These are phyloP conservation scores for Drosophila pegasa DNA, from an alignment of 2,888 invertebrate genomes.

Conservation along the genomic window DNA sequence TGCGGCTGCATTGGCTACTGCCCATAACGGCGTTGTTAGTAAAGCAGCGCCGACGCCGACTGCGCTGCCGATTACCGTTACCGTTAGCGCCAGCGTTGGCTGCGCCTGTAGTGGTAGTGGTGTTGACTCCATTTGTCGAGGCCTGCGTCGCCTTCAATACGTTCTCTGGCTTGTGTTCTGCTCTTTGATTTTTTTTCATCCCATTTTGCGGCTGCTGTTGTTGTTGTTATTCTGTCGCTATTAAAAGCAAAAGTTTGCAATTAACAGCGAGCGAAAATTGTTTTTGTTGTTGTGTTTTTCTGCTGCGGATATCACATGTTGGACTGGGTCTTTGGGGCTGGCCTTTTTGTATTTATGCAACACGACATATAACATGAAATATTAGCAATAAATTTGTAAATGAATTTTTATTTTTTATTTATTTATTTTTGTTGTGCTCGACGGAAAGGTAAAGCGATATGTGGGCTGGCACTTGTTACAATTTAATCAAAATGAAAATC, in stretches of 20 bases:
- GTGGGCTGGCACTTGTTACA: slow-evolving; percentile 80
- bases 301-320: slow-evolving; percentile 28
- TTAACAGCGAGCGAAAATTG: slow-evolving; percentile 66
- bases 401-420: slow-evolving; percentile 49
- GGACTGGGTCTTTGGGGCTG: slow-evolving; percentile 49
- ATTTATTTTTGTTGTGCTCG: slow-evolving; percentile 13
- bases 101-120: slow-evolving; percentile 45
- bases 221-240: slow-evolving; percentile 34
- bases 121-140: slow-evolving; percentile 70
- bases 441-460: slow-evolving; percentile 62
- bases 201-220: slow-evolving; percentile 28
- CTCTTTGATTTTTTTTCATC: slow-evolving; percentile 18
- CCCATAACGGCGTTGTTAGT: slow-evolving; percentile 81
- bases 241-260: slow-evolving; percentile 80
- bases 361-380: slow-evolving; percentile 78
- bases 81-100: slow-evolving; percentile 77
- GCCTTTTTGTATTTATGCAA: slow-evolving; percentile 78
- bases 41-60: slow-evolving; percentile 50
- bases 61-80: slow-evolving; percentile 79
- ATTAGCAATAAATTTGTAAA: slow-evolving; percentile 77
- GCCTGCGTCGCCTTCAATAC: slow-evolving; percentile 17
- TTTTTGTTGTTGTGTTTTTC: slow-evolving; percentile 38
- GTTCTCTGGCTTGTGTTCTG: slow-evolving; percentile 47
- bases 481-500: slow-evolving; percentile 73
- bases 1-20: slow-evolving; percentile 67